These are phyloP conservation scores for Bembecia ichneumoniformis DNA, from an alignment of 2,888 invertebrate species.

Conservation along the genomic window DNA sequence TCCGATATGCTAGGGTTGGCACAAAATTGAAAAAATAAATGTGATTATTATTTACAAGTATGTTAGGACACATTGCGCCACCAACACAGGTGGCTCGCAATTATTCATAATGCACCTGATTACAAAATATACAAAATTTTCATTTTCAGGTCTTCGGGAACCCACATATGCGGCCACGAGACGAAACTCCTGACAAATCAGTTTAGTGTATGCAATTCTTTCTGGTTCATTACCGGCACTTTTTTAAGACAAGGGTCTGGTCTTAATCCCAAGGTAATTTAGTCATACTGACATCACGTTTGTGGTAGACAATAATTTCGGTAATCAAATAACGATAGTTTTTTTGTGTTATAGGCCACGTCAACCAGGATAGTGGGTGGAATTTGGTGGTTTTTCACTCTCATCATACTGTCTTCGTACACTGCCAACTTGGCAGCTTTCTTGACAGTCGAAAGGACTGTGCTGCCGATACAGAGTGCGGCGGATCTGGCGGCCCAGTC, in stretches of 20 bases:
- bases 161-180: slow-evolving; percentile 82
- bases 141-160: slow-evolving; percentile 71
- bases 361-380: slow-evolving; percentile 96
- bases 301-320: too few species aligned
- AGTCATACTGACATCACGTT: neutral
- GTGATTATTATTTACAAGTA: too few species aligned
- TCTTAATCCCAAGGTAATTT: slow-evolving; percentile 90
- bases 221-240: slow-evolving; percentile 97
- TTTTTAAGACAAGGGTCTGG: slow-evolving; percentile 95
- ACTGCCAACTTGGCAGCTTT: slow-evolving; percentile 99
- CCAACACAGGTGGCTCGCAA: too few species aligned
- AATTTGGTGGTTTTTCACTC: slow-evolving; percentile 99
- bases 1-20: too few species aligned
- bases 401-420: slow-evolving; percentile 98
- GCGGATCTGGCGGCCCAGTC: slow-evolving; percentile 96
- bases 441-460: slow-evolving; percentile 96
- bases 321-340: too few species aligned
- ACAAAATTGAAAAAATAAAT: too few species aligned
- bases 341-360: slow-evolving; percentile 76
- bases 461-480: slow-evolving; percentile 94
- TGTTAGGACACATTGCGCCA: too few species aligned
- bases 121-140: too few species aligned
- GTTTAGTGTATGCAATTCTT: slow-evolving; percentile 96
- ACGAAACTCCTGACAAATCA: slow-evolving; percentile 93
- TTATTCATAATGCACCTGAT: too few species aligned